These are phyloP conservation scores for Candoia aspera DNA, from an alignment of 2,113 vertebrate species.

Conservation along the genomic window DNA sequence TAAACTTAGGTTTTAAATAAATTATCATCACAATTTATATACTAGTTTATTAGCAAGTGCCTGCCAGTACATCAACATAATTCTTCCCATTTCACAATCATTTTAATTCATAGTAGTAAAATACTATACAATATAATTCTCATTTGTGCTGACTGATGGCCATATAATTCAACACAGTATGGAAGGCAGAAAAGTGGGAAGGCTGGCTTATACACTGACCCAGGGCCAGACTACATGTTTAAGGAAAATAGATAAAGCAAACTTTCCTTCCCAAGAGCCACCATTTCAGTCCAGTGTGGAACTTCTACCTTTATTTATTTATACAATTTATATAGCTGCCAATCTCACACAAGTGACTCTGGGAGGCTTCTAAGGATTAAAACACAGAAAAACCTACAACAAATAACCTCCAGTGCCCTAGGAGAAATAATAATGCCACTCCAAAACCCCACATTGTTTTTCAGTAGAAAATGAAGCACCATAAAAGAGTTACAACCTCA, in stretches of 20 bases:
- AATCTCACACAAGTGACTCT: background rate
- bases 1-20: background rate
- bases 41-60: constrained; percentile 9
- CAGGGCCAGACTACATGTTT: background rate
- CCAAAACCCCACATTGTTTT: background rate
- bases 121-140: background rate
- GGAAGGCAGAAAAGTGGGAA: background rate
- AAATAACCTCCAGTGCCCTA: background rate
- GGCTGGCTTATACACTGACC: background rate
- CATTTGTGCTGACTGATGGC: too few relatives aligned
- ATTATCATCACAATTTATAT: background rate
- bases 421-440: background rate
- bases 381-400: background rate
- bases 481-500: background rate
- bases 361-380: background rate
- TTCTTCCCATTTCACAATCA: background rate
- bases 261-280: background rate
- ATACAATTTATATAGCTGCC: background rate
- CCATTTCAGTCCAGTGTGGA: background rate
- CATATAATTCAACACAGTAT: background rate
- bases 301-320: background rate
- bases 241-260: background rate
- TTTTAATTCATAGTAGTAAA: background rate
- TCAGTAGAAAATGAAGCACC: background rate
- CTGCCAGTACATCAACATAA: background rate